Evolutionary conservation across 2,888 invertebrate species (phyloP).

Genomic region (Polydrusus pterygomalis): DNA sequence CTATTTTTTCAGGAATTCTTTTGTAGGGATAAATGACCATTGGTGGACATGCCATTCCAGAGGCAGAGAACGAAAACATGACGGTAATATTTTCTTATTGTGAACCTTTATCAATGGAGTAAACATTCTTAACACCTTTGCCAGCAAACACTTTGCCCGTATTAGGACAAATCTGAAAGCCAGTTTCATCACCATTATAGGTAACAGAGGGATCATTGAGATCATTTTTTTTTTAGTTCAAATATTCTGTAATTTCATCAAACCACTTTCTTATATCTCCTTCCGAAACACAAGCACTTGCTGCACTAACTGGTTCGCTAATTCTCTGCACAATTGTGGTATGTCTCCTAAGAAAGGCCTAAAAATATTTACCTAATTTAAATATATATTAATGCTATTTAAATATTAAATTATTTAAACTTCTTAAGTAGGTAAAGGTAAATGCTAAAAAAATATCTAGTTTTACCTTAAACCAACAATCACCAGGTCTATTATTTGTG

Average conservation of each 20-base stretch:
- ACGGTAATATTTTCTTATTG: constrained; percentile 61
- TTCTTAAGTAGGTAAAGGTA: background rate
- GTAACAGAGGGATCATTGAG: constrained; percentile 59
- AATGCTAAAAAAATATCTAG: constrained; percentile 3
- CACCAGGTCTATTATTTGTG: constrained; percentile 52
- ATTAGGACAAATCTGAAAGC: constrained; percentile 60
- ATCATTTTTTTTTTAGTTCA: constrained; percentile 48
- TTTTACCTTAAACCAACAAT: constrained; percentile 54
- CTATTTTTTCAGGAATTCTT: constrained; percentile 32
- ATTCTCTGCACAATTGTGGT: constrained; percentile 58
- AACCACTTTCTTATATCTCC: constrained; percentile 63
- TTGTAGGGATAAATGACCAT: constrained; percentile 41
- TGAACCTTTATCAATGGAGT: constrained; percentile 57
- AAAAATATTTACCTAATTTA: constrained; percentile 10
- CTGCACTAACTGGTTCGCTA: constrained; percentile 60
- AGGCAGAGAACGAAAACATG: constrained; percentile 61
- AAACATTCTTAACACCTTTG: constrained; percentile 60
- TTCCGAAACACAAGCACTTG: constrained; percentile 63
- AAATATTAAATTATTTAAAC: background rate
- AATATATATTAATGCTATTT: background rate
- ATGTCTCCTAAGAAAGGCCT: constrained; percentile 62
- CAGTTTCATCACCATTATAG: constrained; percentile 62
- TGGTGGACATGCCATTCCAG: constrained; percentile 49
- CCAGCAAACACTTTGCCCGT: constrained; percentile 57
- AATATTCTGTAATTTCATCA: constrained; percentile 57